Evolutionary conservation across 2,888 invertebrate species (phyloP).

Genomic region (Hedychridium roseum): DNA sequence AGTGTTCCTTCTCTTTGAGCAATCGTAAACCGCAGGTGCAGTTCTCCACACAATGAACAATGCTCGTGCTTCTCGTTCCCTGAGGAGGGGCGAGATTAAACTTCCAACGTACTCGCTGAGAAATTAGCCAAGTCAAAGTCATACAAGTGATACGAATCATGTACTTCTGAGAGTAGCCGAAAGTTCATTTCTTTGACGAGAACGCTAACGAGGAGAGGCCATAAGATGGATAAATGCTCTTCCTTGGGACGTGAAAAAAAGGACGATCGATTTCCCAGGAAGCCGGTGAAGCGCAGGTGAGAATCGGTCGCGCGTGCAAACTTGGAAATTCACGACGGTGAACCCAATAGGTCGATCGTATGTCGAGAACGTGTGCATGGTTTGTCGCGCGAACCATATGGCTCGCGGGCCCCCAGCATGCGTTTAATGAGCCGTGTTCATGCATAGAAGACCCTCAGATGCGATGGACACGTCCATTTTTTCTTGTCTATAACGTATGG

Average conservation of each 20-base stretch:
- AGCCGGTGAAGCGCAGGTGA: slow-evolving; percentile 37
- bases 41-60: slow-evolving; percentile 38
- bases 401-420: slow-evolving; percentile 55
- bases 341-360: slow-evolving; percentile 49
- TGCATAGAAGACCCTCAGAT: slow-evolving; percentile 34
- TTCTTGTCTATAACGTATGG: too few species aligned
- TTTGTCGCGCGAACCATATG: slow-evolving; percentile 47
- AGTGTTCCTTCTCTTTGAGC: slow-evolving; percentile 41
- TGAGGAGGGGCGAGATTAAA: too few species aligned
- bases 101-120: too few species aligned
- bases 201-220: too few species aligned
- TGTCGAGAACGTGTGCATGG: slow-evolving; percentile 32
- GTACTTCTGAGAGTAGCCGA: too few species aligned
- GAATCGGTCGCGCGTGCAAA: slow-evolving; percentile 43
- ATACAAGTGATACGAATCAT: too few species aligned
- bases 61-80: slow-evolving; percentile 21
- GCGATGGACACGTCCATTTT: background rate
- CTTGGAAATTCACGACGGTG: slow-evolving; percentile 53
- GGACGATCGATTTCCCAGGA: slow-evolving; percentile 35
- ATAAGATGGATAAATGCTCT: background rate
- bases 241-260: background rate
- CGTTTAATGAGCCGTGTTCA: slow-evolving; percentile 54
- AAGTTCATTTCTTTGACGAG: too few species aligned
- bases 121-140: too few species aligned
- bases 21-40: slow-evolving; percentile 51